Conservation (phyloP, 1,140 invertebrate species). For the Chrysomallon squamiferum region DNA sequence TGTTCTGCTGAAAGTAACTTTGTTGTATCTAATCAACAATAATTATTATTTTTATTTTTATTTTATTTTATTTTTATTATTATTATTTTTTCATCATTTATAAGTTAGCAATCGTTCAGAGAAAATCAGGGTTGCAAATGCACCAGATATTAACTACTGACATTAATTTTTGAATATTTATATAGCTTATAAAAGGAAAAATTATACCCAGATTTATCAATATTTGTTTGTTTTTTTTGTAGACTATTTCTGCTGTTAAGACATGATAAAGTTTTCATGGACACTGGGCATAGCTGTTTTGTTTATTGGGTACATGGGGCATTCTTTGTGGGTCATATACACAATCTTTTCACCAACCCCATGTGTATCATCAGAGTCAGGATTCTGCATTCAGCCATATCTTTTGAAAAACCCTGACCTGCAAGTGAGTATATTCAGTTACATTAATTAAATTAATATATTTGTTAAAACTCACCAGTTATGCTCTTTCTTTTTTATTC, state of each 20-base stretch:
- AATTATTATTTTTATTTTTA: too few species aligned
- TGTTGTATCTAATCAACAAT: too few species aligned
- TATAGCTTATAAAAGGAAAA: too few species aligned
- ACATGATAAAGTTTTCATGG: slow-evolving; percentile 35
- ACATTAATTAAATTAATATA: slow-evolving; percentile 25
- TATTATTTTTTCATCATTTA: too few species aligned
- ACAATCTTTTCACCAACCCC: slow-evolving; percentile 75
- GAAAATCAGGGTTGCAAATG: too few species aligned
- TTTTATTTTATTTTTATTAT: too few species aligned
- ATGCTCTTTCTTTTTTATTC: not conserved
- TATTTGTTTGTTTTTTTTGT: too few species aligned
- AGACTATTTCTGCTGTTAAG: not conserved
- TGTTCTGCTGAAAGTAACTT: too few species aligned
- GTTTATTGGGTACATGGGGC: slow-evolving; percentile 74
- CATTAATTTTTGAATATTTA: too few species aligned
- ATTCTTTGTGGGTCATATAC: slow-evolving; percentile 78
- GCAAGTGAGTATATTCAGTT: slow-evolving; percentile 66
- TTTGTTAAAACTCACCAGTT: not conserved
- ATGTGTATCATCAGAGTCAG: slow-evolving; percentile 65
- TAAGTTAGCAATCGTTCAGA: too few species aligned
- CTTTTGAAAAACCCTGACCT: slow-evolving; percentile 62
- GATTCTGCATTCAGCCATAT: slow-evolving; percentile 57
- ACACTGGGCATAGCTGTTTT: slow-evolving; percentile 66
- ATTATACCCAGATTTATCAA: too few species aligned
- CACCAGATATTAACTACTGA: too few species aligned